Conservation (phyloP, 2,888 invertebrate species). For the Tachystola acroxantha region DNA sequence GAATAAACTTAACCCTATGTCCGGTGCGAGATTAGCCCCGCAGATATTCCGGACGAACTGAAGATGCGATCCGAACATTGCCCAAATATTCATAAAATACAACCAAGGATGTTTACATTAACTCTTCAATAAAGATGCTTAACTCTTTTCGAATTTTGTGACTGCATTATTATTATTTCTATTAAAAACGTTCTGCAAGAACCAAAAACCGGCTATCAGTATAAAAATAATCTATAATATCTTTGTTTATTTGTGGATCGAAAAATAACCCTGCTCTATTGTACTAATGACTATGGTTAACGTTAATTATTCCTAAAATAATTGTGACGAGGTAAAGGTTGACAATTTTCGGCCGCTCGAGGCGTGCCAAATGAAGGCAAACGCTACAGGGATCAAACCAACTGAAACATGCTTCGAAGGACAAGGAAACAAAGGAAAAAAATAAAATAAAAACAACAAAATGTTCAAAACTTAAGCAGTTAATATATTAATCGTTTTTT, state of each 20-base stretch:
- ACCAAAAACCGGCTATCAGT: constrained; percentile 74
- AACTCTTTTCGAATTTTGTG: constrained; percentile 61
- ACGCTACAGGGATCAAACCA: constrained; percentile 40
- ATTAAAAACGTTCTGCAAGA: constrained; percentile 66
- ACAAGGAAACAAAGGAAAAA: constrained; percentile 50
- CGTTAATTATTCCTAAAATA: constrained; percentile 75
- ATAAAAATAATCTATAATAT: constrained; percentile 75
- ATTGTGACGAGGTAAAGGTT: constrained; percentile 74
- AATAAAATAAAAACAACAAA: constrained; percentile 70
- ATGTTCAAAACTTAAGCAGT: constrained; percentile 75
- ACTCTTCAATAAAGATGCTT: constrained; percentile 58
- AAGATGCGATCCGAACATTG: constrained; percentile 60
- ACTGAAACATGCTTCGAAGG: constrained; percentile 47
- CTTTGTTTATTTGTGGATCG: constrained; percentile 75
- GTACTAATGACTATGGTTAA: constrained; percentile 76
- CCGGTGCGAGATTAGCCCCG: constrained; percentile 32
- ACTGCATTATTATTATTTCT: constrained; percentile 53
- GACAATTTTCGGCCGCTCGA: constrained; percentile 59
- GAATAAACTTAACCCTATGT: constrained; percentile 74
- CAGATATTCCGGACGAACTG: constrained; percentile 51
- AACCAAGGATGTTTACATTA: constrained; percentile 69
- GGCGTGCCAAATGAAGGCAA: constrained; percentile 45
- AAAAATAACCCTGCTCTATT: constrained; percentile 79
- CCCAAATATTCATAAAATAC: constrained; percentile 59
- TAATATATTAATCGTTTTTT: constrained; percentile 78